A percentile compares a stretch with the other conserved stretches of the same genome.
phyloP scores from a whole-genome alignment of 2,113 vertebrate species.

The Dicentrarchus labrax region DNA sequence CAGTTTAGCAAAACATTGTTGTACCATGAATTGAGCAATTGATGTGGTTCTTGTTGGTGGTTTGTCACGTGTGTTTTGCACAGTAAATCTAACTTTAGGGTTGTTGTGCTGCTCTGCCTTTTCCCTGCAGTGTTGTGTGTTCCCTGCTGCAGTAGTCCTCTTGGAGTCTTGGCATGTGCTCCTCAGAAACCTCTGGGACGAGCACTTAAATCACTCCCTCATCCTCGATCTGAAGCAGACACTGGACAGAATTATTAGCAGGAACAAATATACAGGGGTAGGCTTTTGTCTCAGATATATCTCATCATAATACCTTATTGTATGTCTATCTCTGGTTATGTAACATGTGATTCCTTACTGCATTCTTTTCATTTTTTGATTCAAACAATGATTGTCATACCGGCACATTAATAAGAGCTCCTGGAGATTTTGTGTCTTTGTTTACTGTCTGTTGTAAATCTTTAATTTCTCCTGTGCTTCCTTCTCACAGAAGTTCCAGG shows the following conservation, averaged over 20 bases:
- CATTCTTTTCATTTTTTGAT: not conserved
- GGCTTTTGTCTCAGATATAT: not conserved
- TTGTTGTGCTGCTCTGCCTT: conserved; percentile 18
- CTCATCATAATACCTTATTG: not conserved
- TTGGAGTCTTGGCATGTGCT: conserved; percentile 81
- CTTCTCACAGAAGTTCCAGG: conserved; percentile 76
- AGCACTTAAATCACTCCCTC: conserved; percentile 76
- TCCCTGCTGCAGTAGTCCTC: conserved; percentile 79
- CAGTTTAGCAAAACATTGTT: not conserved
- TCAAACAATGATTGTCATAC: not conserved
- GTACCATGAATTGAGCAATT: not conserved
- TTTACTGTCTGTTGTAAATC: not conserved
- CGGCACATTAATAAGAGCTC: not conserved
- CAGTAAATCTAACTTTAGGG: conserved; percentile 25
- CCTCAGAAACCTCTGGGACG: conserved; percentile 74
- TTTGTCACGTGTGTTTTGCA: conserved; percentile 18
- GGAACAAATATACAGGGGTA: conserved; percentile 73
- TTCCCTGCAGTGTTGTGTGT: conserved; percentile 83
- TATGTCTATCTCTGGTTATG: not conserved
- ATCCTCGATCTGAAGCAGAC: conserved; percentile 72
- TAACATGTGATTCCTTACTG: not conserved
- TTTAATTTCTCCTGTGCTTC: conserved; percentile 3
- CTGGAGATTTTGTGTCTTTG: not conserved
- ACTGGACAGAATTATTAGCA: conserved; percentile 73
- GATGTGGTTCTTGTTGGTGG: conserved; percentile 33